Percentiles rank a stretch among this genome's conserved stretches.
Conservation (phyloP, 2,113 vertebrate species). For the Crypturellus undulatus region DNA sequence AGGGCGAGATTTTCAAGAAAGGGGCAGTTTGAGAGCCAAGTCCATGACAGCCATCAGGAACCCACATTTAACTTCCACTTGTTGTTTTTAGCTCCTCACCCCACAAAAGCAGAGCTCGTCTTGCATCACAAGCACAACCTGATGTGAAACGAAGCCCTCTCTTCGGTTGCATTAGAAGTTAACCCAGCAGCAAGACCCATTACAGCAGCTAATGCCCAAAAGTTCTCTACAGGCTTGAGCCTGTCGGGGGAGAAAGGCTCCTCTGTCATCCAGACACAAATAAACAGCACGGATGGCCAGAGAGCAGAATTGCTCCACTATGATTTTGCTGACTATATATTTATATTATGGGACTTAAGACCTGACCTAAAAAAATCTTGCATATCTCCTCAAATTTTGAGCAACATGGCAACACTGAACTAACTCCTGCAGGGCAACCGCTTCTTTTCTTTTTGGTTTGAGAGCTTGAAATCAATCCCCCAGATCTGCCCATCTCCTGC, state of each 20-base stretch:
- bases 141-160: background rate
- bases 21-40: background rate
- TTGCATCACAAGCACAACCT: background rate
- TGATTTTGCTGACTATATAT: background rate
- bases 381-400: background rate
- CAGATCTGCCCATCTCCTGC: background rate
- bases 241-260: conserved; percentile 6
- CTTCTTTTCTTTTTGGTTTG: no score
- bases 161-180: accelerated
- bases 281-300: accelerated
- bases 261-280: background rate
- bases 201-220: accelerated
- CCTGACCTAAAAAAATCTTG: background rate
- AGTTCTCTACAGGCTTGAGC: background rate
- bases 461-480: background rate
- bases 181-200: background rate
- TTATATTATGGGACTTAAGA: background rate
- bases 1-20: background rate
- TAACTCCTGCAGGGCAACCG: accelerated
- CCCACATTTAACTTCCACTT: background rate
- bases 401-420: background rate
- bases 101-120: background rate
- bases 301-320: background rate
- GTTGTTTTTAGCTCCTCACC: background rate
- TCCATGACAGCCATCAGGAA: background rate